Evolutionary conservation across 2,797 vertebrate genomes (phyloP), one percentile per base, ranked within the genome.

Genomic region (Crax fasciolata): DNA sequence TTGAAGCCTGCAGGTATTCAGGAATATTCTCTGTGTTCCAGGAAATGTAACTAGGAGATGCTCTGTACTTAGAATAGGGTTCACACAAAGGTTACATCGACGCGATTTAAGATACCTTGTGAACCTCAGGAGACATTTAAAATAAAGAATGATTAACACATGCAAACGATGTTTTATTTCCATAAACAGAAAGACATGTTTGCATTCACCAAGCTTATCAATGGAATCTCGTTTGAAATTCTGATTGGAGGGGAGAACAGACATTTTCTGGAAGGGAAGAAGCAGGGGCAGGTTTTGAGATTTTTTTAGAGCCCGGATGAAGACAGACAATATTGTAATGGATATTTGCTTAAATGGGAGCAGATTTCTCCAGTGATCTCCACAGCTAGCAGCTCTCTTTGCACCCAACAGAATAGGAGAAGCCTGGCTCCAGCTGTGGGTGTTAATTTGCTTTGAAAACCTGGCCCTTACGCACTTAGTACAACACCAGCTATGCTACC

Each of bases 51-150:
- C 41, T 44, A 86, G 66, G 39, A 95, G 32, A 41, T 80, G 27
- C 28, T 58, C n/a, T 71, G 25, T 20, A 90, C 73, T 79, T 94
- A 18, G 19, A 94, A 95, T 43, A 81, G 83, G 83, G 46, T 76
- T 96, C 94, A 90, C 57, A 54, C 49, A 77, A 89, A 96, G 35
- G 66, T 61, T 95, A 91, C 18, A 41, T 65, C 49, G 92, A 67
- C 51, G 18, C 77, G 59, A 90, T 88, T 70, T 91, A 63, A 63
- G 61, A 63, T 21, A 28, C 61, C 24, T 90, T 84, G 87, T 82
- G 78, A 96, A 68, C 41, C 17, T 13, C 18, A 43, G 9, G 55
- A 90, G 52, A 71, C 10, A 8, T 72, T n/a, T 84, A 62, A 92
- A 91, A 79, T 73, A 96, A 87, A 76, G 39, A 85, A 84, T 63